These are phyloP conservation scores for Chinchilla lanigera DNA, from an alignment of 2,113 vertebrate genomes.

Conservation along the genomic window DNA sequence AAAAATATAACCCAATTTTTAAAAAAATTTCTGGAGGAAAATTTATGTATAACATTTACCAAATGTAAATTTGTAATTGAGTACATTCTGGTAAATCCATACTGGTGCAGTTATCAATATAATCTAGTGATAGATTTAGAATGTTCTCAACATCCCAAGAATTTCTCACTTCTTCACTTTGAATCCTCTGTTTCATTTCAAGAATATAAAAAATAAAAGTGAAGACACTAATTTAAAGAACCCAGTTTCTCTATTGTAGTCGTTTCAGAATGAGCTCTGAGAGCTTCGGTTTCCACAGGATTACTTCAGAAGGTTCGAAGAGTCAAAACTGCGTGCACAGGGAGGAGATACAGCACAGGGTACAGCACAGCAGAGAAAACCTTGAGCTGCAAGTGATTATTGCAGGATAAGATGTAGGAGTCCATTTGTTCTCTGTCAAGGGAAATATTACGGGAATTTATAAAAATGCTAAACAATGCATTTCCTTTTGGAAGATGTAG, in stretches of 20 bases:
- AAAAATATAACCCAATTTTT: neutral
- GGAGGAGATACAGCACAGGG: neutral
- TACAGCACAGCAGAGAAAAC: neutral
- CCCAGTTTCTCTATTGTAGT: neutral
- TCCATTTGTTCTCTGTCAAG: neutral
- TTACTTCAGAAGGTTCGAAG: neutral
- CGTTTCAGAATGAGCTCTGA: neutral
- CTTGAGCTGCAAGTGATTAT: neutral
- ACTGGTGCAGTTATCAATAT: neutral
- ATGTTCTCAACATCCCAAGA: neutral
- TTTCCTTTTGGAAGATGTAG: neutral
- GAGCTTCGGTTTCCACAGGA: neutral
- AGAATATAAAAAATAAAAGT: constrained; percentile 12
- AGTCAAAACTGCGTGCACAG: neutral
- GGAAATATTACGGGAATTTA: neutral
- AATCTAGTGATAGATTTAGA: neutral
- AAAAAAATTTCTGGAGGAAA: neutral
- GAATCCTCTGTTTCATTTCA: neutral
- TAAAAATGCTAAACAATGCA: neutral
- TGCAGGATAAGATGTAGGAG: neutral
- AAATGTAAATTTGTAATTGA: constrained; percentile 18
- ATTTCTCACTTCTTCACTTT: neutral
- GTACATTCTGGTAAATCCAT: neutral
- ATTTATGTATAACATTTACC: neutral
- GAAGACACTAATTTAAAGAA: neutral